Conservation (phyloP, 2,888 invertebrate species). For the Dicroscelio sp. region DNA sequence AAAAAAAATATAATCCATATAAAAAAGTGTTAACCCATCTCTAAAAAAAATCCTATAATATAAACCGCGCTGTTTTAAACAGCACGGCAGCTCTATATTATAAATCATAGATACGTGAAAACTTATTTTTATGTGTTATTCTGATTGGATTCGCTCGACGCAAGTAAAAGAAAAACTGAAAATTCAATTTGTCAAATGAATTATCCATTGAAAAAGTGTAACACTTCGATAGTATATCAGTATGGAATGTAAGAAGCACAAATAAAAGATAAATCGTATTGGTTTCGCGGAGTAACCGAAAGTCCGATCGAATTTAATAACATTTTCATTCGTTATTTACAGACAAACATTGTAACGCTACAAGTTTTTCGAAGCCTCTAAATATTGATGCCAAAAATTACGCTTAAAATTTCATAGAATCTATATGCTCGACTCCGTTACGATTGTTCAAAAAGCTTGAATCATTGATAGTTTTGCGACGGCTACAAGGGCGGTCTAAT, state of each 20-base stretch:
- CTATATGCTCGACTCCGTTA: no score
- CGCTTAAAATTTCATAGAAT: no score
- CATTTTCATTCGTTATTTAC: conserved; percentile 17
- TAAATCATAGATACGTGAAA: neutral
- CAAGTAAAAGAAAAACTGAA: neutral
- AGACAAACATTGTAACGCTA: conserved; percentile 24
- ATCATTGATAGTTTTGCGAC: no score
- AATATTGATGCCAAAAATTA: neutral
- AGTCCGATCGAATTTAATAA: no score
- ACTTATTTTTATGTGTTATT: no score
- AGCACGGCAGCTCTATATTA: neutral
- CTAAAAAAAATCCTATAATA: neutral
- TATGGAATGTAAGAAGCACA: neutral
- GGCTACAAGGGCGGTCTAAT: no score
- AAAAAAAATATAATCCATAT: conserved; percentile 8
- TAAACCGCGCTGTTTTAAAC: neutral
- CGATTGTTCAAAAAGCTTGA: neutral
- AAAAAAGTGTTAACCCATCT: conserved; percentile 12
- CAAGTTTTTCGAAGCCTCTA: neutral
- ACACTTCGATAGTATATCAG: conserved; percentile 15
- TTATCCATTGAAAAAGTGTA: no score
- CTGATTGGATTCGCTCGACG: no score
- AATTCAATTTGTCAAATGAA: neutral
- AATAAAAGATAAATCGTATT: conserved; percentile 3
- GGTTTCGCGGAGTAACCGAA: neutral